phyloP scores from a whole-genome alignment of 2,888 invertebrate species.

The Troglohyphantes excavatus region DNA sequence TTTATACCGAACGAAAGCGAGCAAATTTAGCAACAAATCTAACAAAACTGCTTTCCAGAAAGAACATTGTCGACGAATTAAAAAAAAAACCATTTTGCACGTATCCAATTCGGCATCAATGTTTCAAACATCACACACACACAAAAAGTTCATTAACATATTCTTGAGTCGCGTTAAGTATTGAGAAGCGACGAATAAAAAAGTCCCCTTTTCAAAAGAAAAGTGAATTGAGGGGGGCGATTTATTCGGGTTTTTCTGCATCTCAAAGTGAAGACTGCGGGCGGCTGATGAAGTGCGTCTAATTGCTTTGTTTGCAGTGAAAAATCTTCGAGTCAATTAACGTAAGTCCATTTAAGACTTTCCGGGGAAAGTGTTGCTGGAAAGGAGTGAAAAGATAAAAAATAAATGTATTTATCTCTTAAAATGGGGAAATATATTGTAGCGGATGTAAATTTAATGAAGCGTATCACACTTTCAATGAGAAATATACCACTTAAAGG shows the following conservation, averaged over 20 bases:
- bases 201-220: constrained; percentile 3
- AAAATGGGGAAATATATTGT: background rate
- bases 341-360: background rate
- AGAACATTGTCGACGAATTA: too few species aligned
- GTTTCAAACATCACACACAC: background rate
- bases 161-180: background rate
- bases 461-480: background rate
- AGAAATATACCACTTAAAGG: background rate
- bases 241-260: constrained; percentile 23
- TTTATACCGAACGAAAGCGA: too few species aligned
- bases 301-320: constrained; percentile 4
- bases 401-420: background rate
- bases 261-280: constrained; percentile 14
- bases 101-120: background rate
- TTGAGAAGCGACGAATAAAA: background rate
- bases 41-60: too few species aligned
- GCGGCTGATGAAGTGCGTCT: constrained; percentile 15
- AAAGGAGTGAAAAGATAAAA: background rate
- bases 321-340: background rate
- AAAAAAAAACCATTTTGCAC: background rate
- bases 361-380: background rate
- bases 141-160: constrained; percentile 1
- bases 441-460: background rate
- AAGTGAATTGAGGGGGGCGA: background rate
- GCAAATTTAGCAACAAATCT: too few species aligned